Conservation (phyloP, 2,888 invertebrate species). For the Allolobophora icterica region DNA sequence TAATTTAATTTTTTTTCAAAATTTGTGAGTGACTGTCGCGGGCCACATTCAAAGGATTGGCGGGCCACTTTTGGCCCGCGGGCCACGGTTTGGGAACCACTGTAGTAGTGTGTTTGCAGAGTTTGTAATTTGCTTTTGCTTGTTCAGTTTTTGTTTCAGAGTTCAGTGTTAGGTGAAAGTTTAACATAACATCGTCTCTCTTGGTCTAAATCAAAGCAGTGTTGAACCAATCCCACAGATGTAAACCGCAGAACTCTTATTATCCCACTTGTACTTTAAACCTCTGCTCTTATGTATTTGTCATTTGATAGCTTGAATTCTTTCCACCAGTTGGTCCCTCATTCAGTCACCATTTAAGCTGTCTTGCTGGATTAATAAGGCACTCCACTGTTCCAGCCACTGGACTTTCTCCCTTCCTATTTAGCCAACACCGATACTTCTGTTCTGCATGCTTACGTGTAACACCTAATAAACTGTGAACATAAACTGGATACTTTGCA, state of each 20-base stretch:
- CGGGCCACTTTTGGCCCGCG: no score
- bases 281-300: no score
- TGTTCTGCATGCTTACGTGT: neutral
- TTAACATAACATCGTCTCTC: neutral
- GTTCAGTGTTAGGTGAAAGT: neutral
- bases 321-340: neutral
- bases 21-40: no score
- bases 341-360: neutral
- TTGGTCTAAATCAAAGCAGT: neutral
- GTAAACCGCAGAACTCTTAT: constrained; percentile 7
- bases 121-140: neutral
- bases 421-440: neutral
- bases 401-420: neutral
- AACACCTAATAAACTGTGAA: neutral
- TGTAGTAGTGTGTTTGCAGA: neutral
- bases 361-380: neutral
- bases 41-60: no score
- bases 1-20: no score
- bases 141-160: neutral
- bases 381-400: neutral
- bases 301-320: neutral
- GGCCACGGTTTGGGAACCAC: no score
- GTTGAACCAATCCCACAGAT: neutral
- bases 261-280: no score
- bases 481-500: neutral